Conservation (phyloP, 2,888 invertebrate genomes). For the Cyclophora albipunctata region DNA sequence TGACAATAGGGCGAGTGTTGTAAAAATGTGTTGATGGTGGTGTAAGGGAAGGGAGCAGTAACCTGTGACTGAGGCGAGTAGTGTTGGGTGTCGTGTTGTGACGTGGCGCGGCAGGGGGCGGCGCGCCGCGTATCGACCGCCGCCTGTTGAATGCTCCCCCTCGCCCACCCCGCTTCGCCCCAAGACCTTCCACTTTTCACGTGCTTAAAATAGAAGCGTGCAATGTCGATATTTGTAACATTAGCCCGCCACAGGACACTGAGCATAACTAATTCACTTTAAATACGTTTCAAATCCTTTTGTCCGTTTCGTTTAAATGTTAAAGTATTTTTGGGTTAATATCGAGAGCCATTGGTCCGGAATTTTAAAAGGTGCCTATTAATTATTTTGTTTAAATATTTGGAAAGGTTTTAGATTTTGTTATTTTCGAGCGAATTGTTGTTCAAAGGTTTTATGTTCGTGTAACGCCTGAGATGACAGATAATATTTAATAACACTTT, state of each 20-base stretch:
- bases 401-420: conserved; percentile 6
- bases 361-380: conserved; percentile 14
- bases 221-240: conserved; percentile 70
- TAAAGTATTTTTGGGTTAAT: conserved; percentile 8
- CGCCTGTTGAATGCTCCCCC: conserved; percentile 72
- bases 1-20: conserved; percentile 18
- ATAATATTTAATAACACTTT: no score
- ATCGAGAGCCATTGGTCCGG: conserved; percentile 6
- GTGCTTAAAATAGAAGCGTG: conserved; percentile 71
- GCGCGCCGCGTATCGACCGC: conserved; percentile 68
- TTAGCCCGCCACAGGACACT: conserved; percentile 56
- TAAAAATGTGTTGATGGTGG: conserved; percentile 17
- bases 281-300: conserved; percentile 19
- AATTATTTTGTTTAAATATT: conserved; percentile 15
- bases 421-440: not conserved
- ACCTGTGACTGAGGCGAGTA: conserved; percentile 3
- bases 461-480: not conserved
- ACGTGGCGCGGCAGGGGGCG: conserved; percentile 48
- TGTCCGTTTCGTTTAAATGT: conserved; percentile 15
- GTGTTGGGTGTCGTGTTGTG: conserved; percentile 28
- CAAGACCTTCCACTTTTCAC: conserved; percentile 60
- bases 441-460: not conserved
- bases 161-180: conserved; percentile 39
- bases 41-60: conserved; percentile 8
- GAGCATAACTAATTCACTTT: conserved; percentile 33